Conservation (phyloP, 2,888 invertebrate species). For the Dicyrtoma fusca region DNA sequence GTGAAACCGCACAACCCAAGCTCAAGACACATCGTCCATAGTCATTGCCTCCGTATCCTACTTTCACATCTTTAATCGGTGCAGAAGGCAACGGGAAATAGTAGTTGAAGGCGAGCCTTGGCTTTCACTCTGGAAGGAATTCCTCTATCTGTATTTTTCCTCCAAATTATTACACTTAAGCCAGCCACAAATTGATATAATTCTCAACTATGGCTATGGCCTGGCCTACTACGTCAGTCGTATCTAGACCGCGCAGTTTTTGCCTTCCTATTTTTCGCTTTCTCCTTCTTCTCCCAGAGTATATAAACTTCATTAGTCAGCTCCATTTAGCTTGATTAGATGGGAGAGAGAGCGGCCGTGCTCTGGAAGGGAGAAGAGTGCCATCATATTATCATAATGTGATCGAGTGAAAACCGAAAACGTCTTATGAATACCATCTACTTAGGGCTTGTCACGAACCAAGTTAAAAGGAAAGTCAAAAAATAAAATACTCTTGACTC, state of each 20-base stretch:
- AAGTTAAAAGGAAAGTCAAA: too few species aligned
- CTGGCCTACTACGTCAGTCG: neutral
- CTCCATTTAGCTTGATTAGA: conserved; percentile 25
- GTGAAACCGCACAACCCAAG: too few species aligned
- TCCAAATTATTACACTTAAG: too few species aligned
- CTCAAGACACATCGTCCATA: too few species aligned
- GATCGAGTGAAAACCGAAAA: conserved; percentile 1
- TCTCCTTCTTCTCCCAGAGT: neutral
- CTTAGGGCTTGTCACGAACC: too few species aligned
- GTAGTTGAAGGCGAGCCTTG: too few species aligned
- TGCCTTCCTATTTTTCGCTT: neutral
- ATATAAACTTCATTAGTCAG: conserved; percentile 12
- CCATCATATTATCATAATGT: conserved; percentile 21
- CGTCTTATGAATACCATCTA: too few species aligned
- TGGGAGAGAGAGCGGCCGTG: neutral
- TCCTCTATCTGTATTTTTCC: conserved; percentile 2
- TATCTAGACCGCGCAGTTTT: neutral
- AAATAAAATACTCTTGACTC: too few species aligned
- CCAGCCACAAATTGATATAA: too few species aligned
- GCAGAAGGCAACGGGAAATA: too few species aligned
- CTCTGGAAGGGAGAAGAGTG: neutral
- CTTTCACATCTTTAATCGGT: too few species aligned
- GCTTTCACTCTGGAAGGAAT: neutral
- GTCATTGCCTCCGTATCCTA: too few species aligned
- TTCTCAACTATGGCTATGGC: neutral